A percentile compares a stretch with the other conserved stretches of the same genome.
Evolutionary conservation across 2,113 vertebrate genomes (phyloP).

Genomic region (Ramphastos sulfuratus): DNA sequence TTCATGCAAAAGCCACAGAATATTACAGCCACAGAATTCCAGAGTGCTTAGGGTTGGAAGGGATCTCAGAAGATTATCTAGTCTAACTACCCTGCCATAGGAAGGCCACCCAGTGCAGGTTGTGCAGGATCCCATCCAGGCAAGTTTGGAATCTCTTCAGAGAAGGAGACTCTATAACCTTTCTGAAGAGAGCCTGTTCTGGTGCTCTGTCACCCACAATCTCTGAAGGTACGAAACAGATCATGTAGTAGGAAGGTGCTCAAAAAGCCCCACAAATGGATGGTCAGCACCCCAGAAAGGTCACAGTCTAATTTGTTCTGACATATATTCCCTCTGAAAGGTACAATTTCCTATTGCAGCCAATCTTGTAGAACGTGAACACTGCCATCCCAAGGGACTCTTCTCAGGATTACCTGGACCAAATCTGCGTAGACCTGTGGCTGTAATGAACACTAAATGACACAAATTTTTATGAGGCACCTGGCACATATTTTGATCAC

Average conservation of each 20-base stretch:
- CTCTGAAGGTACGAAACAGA: not conserved
- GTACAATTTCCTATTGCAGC: too few relatives aligned
- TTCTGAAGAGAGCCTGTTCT: too few relatives aligned
- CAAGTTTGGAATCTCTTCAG: too few relatives aligned
- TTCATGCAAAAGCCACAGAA: not conserved
- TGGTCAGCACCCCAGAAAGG: fast-evolving
- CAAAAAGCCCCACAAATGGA: not conserved
- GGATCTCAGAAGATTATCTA: too few relatives aligned
- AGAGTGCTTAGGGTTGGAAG: too few relatives aligned
- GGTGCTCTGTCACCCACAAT: too few relatives aligned
- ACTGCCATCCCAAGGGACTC: not conserved
- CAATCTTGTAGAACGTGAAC: not conserved
- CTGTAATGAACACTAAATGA: not conserved
- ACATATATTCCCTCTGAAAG: not conserved
- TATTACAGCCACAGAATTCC: not conserved
- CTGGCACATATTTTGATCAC: not conserved
- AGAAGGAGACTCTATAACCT: too few relatives aligned
- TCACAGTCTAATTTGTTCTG: not conserved
- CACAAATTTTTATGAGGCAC: not conserved
- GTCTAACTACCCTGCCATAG: too few relatives aligned
- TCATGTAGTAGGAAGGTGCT: not conserved
- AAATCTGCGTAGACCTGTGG: not conserved
- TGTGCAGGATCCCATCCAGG: too few relatives aligned
- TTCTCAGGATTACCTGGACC: not conserved
- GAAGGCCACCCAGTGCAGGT: too few relatives aligned